Evolutionary conservation across 2,888 invertebrate species (phyloP), one percentile per base, ranked within the genome.

Genomic region (Eumerus sabulonum): DNA sequence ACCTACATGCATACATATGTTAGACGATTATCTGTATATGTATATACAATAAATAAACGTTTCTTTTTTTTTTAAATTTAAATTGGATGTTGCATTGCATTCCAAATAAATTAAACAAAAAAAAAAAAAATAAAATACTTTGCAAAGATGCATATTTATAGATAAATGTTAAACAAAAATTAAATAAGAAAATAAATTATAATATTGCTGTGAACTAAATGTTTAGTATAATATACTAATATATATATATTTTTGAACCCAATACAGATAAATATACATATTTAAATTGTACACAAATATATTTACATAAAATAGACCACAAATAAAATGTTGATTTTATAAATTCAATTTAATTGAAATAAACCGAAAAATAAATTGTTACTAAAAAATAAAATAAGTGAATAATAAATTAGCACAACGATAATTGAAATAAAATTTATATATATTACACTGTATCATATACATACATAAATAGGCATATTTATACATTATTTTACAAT

Each of bases 181-280:
- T 27, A 4, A 27, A 27, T 27, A 4, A 27, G 7, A 27, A 27
- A 27, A 27, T 27, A 4, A 40, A 64, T 79, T 79, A 74, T 68
- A 79, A 74, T 74, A 79, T 79, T 79, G 79, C 79, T 79, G 79
- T 79, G 79, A 79, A 79, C 68, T 79, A 74, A 74, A 74, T 74
- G 74, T 74, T 74, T 74, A 74, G 74, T 74, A 73, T 70, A 68
- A 68, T 50, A 74, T 68, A n/a, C n/a, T n/a, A n/a, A n/a, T n/a
- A n/a, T n/a, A n/a, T n/a, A n/a, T 71, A 35, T 56, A 62, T 63
- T 70, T 74, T 59, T 53, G 44, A 63, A 57, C 72, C 56, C 40
- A 50, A 66, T 62, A 47, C 27, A 27, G 27, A 27, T 27, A 60
- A 56, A n/a, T 17, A 63, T 71, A 62, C 42, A 64, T 27, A 45